Evolutionary conservation across 2,797 vertebrate species (phyloP), one percentile per base, ranked within the genome.

Genomic region (Hyperoplus lanceolatus): DNA sequence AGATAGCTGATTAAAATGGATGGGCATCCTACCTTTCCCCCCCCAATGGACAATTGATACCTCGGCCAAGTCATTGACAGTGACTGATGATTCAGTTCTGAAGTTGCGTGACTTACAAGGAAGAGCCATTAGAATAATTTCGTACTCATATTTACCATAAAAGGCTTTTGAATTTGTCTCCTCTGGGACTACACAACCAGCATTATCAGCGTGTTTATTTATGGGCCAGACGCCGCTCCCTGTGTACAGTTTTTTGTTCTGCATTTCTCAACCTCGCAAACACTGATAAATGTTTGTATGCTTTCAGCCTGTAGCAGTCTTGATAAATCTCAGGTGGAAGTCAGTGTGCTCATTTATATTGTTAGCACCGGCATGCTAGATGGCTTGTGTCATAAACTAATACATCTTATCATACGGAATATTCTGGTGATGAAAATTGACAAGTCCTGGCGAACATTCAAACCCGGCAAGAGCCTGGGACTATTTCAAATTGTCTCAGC

Each of bases 1-100:
- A 79, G 88, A 93, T 95, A 92, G 92, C 94, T 92, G 90, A 94
- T 95, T 96, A 93, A 95, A 95, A 95, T 93, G 92, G 81, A 95
- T 93, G 84, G 85, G 91, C 90, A 94, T 90, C 93, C 92, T 90
- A 91, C 86, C 79, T 88, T 92, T 90, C 64, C 90, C 80, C 29
- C 29, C 76, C 80, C 88, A 86, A 87, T 58, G 80, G 92, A 89
- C 86, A 94, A 66, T 63, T 76, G 92, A 96, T 93, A 92, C 87
- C 69, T 64, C 5, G 4, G 76, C 79, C 64, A 70, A 77, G 81
- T 78, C 78, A n/a, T 29, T 29, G 82, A 46, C 67, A 66, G 68
- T 70, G 80, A 70, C 75, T 66, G 82, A 80, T 75, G 83, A 79
- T 84, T 86, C 83, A 66, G 56, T 63, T 87, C 79, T 70, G 79